A percentile compares a stretch with the other conserved stretches of the same genome.
phyloP scores from a whole-genome alignment of 2,888 invertebrate species.

The Zeuzera pyrina region DNA sequence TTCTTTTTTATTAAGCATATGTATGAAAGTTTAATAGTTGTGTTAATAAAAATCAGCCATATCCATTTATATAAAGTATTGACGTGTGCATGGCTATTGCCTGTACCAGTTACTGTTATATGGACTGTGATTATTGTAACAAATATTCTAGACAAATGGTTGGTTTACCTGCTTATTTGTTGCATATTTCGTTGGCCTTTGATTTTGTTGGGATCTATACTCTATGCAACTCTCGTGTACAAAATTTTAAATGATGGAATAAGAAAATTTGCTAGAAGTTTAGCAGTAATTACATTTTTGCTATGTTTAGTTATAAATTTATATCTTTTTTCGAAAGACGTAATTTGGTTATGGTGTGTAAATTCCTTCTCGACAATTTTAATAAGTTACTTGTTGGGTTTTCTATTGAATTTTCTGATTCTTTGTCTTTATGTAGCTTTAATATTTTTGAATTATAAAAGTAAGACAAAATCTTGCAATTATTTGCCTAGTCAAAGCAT shows the following conservation, averaged over 20 bases:
- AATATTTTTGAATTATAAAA: slow-evolving; percentile 36
- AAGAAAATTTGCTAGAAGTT: slow-evolving; percentile 46
- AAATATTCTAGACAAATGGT: slow-evolving; percentile 25
- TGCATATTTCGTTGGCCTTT: slow-evolving; percentile 51
- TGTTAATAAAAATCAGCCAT: slow-evolving; percentile 47
- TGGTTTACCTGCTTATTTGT: slow-evolving; percentile 41
- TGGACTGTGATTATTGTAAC: slow-evolving; percentile 27
- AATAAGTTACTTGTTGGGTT: slow-evolving; percentile 39
- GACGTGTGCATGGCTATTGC: slow-evolving; percentile 46
- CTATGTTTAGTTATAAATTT: slow-evolving; percentile 51
- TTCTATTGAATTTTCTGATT: slow-evolving; percentile 43
- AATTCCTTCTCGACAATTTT: slow-evolving; percentile 30
- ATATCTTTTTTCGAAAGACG: slow-evolving; percentile 48
- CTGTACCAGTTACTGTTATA: slow-evolving; percentile 33
- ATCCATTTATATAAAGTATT: slow-evolving; percentile 38
- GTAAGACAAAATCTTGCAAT: slow-evolving; percentile 20
- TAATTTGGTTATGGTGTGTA: slow-evolving; percentile 44
- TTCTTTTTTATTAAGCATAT: slow-evolving; percentile 59
- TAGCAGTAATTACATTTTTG: slow-evolving; percentile 50
- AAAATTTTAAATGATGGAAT: slow-evolving; percentile 45
- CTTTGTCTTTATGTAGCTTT: slow-evolving; percentile 43
- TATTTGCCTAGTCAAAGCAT: no score
- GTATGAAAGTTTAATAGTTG: slow-evolving; percentile 54
- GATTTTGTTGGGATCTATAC: slow-evolving; percentile 40
- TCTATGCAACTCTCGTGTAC: slow-evolving; percentile 42